A percentile compares a stretch with the other conserved stretches of the same genome.
These are phyloP conservation scores for Malacoctenus gilli DNA, from an alignment of 2,797 vertebrate genomes.

Conservation along the genomic window DNA sequence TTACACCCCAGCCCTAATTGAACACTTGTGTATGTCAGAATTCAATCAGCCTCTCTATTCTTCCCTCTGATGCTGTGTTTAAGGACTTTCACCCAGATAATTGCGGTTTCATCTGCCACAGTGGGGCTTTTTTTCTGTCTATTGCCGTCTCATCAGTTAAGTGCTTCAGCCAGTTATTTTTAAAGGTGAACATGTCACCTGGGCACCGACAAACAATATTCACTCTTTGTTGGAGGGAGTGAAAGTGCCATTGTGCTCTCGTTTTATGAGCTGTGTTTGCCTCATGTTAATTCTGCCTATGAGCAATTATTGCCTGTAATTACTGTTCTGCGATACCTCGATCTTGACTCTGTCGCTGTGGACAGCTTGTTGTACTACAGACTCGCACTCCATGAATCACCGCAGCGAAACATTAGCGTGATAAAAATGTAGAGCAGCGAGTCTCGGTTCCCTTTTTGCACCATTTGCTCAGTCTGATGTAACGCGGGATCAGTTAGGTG, in stretches of 20 bases:
- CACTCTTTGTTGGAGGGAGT: conserved; percentile 30
- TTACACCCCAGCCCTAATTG: conserved; percentile 38
- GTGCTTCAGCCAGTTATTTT: conserved; percentile 49
- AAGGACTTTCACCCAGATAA: conserved; percentile 61
- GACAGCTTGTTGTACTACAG: conserved; percentile 18
- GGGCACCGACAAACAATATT: no score
- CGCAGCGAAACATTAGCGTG: conserved; percentile 20
- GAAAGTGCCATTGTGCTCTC: conserved; percentile 43
- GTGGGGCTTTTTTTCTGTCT: conserved; percentile 43
- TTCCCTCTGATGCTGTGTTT: conserved; percentile 40
- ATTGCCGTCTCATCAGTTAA: conserved; percentile 67
- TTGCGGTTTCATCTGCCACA: conserved; percentile 47
- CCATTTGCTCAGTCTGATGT: conserved; percentile 56
- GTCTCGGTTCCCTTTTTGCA: conserved; percentile 27
- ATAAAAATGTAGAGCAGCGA: conserved; percentile 21
- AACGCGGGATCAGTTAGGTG: conserved; percentile 48
- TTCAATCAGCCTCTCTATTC: conserved; percentile 57
- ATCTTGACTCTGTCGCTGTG: conserved; percentile 1
- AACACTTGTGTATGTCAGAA: conserved; percentile 47
- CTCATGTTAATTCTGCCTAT: conserved; percentile 20
- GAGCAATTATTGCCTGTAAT: conserved; percentile 29
- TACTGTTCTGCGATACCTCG: conserved; percentile 8
- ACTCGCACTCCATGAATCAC: conserved; percentile 28
- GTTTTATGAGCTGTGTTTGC: conserved; percentile 29
- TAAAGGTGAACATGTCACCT: conserved; percentile 50